A percentile compares a stretch with the other conserved stretches of the same genome.
Conservation (phyloP, 2,888 invertebrate genomes). For the Anorthoa munda region DNA sequence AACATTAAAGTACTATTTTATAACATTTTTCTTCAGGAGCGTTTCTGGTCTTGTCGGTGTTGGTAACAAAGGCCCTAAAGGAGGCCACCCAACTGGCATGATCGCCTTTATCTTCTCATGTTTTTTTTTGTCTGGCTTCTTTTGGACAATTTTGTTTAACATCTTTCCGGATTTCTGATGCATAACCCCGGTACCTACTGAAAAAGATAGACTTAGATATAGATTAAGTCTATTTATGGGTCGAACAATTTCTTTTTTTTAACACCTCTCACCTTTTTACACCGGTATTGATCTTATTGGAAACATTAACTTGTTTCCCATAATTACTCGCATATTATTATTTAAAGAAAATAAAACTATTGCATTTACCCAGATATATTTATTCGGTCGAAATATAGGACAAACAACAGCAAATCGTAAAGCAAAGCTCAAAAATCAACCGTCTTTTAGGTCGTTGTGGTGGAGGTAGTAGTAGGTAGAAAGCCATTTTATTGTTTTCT, state of each 20-base stretch:
- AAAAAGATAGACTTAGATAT: slow-evolving; percentile 18
- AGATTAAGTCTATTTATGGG: background rate
- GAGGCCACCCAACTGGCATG: slow-evolving; percentile 52
- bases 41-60: background rate
- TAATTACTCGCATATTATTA: background rate
- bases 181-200: background rate
- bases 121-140: background rate
- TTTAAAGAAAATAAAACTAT: slow-evolving; percentile 36
- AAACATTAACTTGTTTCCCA: background rate
- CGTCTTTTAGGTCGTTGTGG: slow-evolving; percentile 9
- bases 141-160: background rate
- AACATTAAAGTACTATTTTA: background rate
- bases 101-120: slow-evolving; percentile 3
- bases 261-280: too few relatives aligned
- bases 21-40: background rate
- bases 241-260: background rate
- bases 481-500: background rate
- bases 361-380: slow-evolving; percentile 13
- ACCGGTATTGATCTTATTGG: background rate
- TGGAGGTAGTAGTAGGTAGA: slow-evolving; percentile 3
- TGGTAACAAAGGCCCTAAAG: slow-evolving; percentile 31
- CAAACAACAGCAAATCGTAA: background rate
- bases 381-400: slow-evolving; percentile 23
- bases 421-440: slow-evolving; percentile 10
- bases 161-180: background rate